Evolutionary conservation across 92 coral and sea anemone species (phyloP), one percentile per base, ranked within the genome.

Genomic region (Plumapathes pennacea): DNA sequence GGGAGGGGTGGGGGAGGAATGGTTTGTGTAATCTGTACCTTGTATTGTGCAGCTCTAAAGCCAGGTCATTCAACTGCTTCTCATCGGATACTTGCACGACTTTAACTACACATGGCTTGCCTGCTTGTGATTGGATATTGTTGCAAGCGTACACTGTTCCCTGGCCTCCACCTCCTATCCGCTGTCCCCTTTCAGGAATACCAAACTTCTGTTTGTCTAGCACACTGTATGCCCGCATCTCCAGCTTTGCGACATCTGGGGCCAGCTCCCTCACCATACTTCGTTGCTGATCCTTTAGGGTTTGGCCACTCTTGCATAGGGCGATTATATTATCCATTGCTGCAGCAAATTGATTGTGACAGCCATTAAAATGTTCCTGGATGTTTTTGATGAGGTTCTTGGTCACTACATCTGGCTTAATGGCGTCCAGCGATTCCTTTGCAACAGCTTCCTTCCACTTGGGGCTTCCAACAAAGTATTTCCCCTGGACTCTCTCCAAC

Each of bases 21-120:
- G n/a, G n/a, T n/a, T n/a, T n/a, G n/a, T n/a, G n/a, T n/a, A n/a
- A n/a, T n/a, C n/a, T n/a, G n/a, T 29, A 71, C 79, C 79, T 60
- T 29, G 79, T 46, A 2, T 55, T 71, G 37, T 71, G 79, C 19
- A 71, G 71, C 41, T 71, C 79, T 25, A 71, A 54, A 4, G 79
- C 58, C 62, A 71, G 41, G 28, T 60, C 70, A 36, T 71, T 60
- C 7, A 71, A 70, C 23, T 29, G 30, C 27, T 34, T 27, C 31
- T 60, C 69, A 23, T 24, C 60, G 3, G 71, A 38, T 14, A 71
- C 71, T 12, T 65, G 60, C 14, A 71, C 71, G 19, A 50, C 70
- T 36, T 71, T 71, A 31, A 71, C 79, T 3, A 61, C 79, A 23
- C 79, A 71, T 1, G 71, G 71, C 52, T 61, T 71, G 13, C 69